phyloP scores from a whole-genome alignment of 2,797 vertebrate genomes.

The Chaunax sp. region DNA sequence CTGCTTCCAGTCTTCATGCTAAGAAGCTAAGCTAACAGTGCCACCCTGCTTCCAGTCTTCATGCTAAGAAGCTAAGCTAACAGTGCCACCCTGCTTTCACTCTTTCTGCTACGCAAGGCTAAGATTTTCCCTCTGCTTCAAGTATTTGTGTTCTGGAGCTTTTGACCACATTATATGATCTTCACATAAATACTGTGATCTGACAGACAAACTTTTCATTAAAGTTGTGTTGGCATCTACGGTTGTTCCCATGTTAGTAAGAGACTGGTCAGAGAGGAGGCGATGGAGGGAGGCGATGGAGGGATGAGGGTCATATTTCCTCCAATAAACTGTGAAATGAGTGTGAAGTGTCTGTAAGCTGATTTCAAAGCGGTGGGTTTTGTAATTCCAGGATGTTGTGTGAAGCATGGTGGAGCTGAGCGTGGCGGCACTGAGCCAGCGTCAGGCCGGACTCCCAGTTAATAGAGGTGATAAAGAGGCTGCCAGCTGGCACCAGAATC shows the following conservation, averaged over 20 bases:
- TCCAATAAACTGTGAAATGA: constrained; percentile 26
- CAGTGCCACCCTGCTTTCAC: too few species aligned
- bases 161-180: too few species aligned
- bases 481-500: constrained; percentile 70
- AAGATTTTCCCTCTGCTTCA: neutral
- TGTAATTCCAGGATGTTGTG: neutral
- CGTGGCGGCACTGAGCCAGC: neutral
- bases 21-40: too few species aligned
- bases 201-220: neutral
- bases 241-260: too few species aligned
- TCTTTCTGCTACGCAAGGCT: too few species aligned
- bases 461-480: constrained; percentile 75
- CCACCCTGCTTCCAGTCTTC: too few species aligned
- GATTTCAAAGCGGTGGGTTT: constrained; percentile 12
- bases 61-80: too few species aligned
- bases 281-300: neutral
- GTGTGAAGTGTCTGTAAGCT: constrained; percentile 27
- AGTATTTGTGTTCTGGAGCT: too few species aligned
- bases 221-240: too few species aligned
- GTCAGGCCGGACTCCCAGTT: constrained; percentile 37
- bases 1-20: too few species aligned
- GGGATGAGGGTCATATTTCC: constrained; percentile 17
- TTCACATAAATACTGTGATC: too few species aligned
- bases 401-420: too few species aligned
- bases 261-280: neutral